These are phyloP conservation scores for Pogonocherus hispidulus DNA, from an alignment of 2,888 invertebrate species.

Conservation along the genomic window DNA sequence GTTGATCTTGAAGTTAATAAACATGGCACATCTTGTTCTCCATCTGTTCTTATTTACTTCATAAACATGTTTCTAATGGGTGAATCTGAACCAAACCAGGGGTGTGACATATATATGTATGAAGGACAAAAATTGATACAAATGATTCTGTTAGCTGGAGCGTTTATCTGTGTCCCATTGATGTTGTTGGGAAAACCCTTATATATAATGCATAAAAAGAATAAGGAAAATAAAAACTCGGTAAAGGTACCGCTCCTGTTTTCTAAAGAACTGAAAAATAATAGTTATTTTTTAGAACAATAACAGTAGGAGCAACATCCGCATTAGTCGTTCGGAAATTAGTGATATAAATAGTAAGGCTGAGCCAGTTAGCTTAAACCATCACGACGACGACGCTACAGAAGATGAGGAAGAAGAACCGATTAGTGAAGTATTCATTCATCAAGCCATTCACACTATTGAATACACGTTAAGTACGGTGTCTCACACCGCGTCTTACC, in stretches of 20 bases:
- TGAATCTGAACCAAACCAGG: slow-evolving; percentile 55
- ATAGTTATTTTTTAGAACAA: no score
- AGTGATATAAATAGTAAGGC: neutral
- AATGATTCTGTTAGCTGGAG: slow-evolving; percentile 74
- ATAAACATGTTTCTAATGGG: slow-evolving; percentile 84
- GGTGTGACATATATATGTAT: slow-evolving; percentile 75
- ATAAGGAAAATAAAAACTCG: slow-evolving; percentile 40
- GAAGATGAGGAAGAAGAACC: slow-evolving; percentile 71
- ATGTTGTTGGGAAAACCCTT: slow-evolving; percentile 86
- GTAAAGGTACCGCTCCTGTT: no score
- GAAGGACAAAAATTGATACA: slow-evolving; percentile 75
- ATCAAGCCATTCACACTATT: slow-evolving; percentile 96
- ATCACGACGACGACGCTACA: no score
- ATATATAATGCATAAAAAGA: slow-evolving; percentile 70
- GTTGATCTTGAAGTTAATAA: slow-evolving; percentile 23
- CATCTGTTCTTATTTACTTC: slow-evolving; percentile 82
- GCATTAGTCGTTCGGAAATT: no score
- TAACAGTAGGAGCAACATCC: no score
- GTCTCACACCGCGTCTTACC: slow-evolving; percentile 96
- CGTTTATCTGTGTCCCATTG: slow-evolving; percentile 81
- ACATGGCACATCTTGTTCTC: slow-evolving; percentile 74
- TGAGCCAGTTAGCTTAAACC: neutral
- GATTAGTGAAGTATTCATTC: slow-evolving; percentile 91
- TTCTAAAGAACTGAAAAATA: no score
- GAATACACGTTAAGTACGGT: slow-evolving; percentile 97